Conservation (phyloP, 2,888 invertebrate genomes). For the Aethes cnicana region DNA sequence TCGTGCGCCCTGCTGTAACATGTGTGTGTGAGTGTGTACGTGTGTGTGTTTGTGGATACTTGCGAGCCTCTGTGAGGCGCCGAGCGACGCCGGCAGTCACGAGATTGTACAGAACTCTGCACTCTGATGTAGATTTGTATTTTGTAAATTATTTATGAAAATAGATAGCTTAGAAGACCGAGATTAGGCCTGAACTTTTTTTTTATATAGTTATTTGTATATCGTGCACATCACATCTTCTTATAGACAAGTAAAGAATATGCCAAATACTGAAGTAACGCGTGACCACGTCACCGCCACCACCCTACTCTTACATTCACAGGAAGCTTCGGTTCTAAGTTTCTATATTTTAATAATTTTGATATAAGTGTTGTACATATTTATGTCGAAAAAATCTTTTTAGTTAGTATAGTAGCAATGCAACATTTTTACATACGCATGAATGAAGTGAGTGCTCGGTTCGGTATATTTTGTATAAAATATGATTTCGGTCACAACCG, state of each 20-base stretch:
- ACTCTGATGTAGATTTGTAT: constrained; percentile 37
- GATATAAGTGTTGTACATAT: constrained; percentile 38
- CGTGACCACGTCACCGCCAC: not conserved
- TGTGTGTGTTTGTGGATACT: no score
- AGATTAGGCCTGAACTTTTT: constrained; percentile 39
- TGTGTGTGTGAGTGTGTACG: no score
- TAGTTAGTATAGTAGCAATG: constrained; percentile 29
- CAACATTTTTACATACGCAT: constrained; percentile 19
- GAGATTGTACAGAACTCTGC: constrained; percentile 26
- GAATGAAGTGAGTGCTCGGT: constrained; percentile 35
- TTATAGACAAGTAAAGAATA: constrained; percentile 34
- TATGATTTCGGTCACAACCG: constrained; percentile 15
- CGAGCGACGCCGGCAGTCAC: constrained; percentile 5
- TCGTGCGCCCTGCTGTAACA: no score
- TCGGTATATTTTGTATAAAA: constrained; percentile 25
- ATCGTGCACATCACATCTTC: constrained; percentile 41
- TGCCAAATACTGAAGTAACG: constrained; percentile 21
- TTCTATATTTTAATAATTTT: constrained; percentile 40
- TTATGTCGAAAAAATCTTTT: constrained; percentile 31
- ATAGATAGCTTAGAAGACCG: constrained; percentile 30
- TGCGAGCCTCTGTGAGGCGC: no score
- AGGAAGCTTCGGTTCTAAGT: constrained; percentile 36
- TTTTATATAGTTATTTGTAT: constrained; percentile 39
- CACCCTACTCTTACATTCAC: constrained; percentile 13
- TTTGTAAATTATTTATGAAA: constrained; percentile 40